These are phyloP conservation scores for Psilopogon haemacephalus DNA, from an alignment of 2,113 vertebrate genomes.

Conservation along the genomic window DNA sequence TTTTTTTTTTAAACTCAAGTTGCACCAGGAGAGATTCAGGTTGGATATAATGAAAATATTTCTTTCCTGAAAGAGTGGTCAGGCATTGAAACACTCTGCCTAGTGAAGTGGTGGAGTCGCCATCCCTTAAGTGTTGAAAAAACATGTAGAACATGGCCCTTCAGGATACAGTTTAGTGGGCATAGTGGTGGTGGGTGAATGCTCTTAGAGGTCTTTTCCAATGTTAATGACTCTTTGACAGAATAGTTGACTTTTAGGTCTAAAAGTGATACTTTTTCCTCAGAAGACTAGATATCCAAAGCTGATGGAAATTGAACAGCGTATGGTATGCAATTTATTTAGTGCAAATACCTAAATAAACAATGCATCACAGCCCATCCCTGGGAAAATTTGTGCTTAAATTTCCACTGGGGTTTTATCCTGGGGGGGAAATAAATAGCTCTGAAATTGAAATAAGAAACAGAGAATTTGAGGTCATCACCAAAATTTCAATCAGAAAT, in stretches of 20 bases:
- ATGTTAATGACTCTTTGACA: no score
- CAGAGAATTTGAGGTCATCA: neutral
- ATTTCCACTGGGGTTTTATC: neutral
- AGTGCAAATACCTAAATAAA: neutral
- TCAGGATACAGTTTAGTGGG: no score
- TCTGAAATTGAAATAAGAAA: neutral
- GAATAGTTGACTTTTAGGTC: neutral
- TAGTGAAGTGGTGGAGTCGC: no score
- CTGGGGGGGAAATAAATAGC: fast-evolving
- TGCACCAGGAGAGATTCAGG: no score
- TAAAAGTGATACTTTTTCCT: neutral
- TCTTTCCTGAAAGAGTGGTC: no score
- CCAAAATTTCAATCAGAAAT: neutral
- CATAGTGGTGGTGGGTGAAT: no score
- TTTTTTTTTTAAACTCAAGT: neutral
- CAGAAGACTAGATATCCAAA: neutral
- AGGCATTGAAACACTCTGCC: no score
- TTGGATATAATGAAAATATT: no score
- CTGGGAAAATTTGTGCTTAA: neutral
- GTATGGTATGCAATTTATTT: neutral
- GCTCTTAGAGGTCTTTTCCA: no score
- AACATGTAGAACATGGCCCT: no score
- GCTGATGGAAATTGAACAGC: neutral
- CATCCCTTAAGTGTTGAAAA: no score
- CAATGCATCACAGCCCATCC: neutral